Evolutionary conservation across 1,140 invertebrate genomes (phyloP).

Genomic region (Xylocopa sonorina): DNA sequence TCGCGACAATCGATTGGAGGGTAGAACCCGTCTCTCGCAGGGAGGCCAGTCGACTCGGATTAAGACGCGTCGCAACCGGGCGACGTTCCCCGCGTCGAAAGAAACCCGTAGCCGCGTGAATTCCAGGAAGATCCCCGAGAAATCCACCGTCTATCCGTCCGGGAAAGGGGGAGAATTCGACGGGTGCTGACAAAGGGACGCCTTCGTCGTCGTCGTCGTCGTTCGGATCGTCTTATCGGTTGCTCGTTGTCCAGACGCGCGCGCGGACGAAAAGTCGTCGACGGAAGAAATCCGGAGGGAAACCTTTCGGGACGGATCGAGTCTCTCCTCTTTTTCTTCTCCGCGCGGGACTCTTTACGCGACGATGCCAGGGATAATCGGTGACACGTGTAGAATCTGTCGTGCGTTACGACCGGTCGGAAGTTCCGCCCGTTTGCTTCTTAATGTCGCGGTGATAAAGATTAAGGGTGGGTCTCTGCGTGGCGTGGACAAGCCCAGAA

Average conservation of each 20-base stretch:
- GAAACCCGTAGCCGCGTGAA: constrained; percentile 43
- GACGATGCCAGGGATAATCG: constrained; percentile 25
- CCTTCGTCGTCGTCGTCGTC: too few species aligned
- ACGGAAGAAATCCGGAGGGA: constrained; percentile 9
- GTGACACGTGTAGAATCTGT: constrained; percentile 27
- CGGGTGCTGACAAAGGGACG: constrained; percentile 33
- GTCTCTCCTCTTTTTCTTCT: neutral
- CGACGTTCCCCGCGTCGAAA: constrained; percentile 2
- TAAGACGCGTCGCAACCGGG: constrained; percentile 37
- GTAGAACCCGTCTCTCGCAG: constrained; percentile 4
- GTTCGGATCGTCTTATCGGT: constrained; percentile 41
- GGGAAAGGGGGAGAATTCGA: constrained; percentile 9
- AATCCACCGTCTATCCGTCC: constrained; percentile 17
- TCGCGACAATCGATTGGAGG: constrained; percentile 29
- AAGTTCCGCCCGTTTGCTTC: constrained; percentile 10
- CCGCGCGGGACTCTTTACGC: constrained; percentile 3
- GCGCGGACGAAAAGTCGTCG: constrained; percentile 9
- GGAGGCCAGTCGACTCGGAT: constrained; percentile 29
- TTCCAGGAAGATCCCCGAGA: constrained; percentile 42
- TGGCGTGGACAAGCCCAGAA: too few species aligned
- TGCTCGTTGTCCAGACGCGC: constrained; percentile 42
- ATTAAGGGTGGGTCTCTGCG: neutral
- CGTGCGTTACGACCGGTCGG: neutral
- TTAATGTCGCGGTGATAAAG: neutral
- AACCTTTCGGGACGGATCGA: neutral